phyloP scores from a whole-genome alignment of 2,797 vertebrate genomes.

The Coregonus suidteri region DNA sequence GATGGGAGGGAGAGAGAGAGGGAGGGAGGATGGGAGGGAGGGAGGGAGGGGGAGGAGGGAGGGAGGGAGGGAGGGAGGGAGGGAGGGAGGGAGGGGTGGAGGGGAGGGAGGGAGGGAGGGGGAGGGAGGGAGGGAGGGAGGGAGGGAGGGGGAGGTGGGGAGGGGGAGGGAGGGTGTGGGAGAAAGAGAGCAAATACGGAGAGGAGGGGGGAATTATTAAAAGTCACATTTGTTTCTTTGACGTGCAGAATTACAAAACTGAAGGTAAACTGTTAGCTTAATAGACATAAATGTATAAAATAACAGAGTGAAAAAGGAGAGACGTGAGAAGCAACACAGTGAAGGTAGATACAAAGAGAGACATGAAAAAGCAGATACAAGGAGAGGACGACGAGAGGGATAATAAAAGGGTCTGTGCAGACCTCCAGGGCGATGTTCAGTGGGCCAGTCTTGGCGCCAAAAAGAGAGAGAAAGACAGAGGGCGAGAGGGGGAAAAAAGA shows the following conservation, averaged over 20 bases:
- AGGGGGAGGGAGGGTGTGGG: background rate
- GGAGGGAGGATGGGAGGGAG: too few species aligned
- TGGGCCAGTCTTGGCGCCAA: background rate
- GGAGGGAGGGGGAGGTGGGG: background rate
- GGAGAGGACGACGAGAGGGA: background rate
- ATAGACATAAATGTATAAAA: background rate
- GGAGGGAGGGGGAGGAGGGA: too few species aligned
- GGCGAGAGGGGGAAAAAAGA: background rate
- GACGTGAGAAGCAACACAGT: background rate
- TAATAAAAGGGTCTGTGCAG: conserved; percentile 4
- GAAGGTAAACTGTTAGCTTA: background rate
- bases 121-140: too few species aligned
- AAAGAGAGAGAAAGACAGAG: background rate
- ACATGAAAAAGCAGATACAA: background rate
- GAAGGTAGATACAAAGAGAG: background rate
- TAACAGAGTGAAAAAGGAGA: background rate
- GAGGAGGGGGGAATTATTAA: background rate
- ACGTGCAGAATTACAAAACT: background rate
- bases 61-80: too few species aligned
- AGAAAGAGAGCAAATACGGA: too few species aligned
- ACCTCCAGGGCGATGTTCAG: background rate
- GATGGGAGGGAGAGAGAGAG: too few species aligned
- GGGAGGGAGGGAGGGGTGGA: too few species aligned
- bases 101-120: background rate
- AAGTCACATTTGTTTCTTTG: background rate